phyloP scores from a whole-genome alignment of 2,113 vertebrate species.

The Poeciliopsis prolifica region DNA sequence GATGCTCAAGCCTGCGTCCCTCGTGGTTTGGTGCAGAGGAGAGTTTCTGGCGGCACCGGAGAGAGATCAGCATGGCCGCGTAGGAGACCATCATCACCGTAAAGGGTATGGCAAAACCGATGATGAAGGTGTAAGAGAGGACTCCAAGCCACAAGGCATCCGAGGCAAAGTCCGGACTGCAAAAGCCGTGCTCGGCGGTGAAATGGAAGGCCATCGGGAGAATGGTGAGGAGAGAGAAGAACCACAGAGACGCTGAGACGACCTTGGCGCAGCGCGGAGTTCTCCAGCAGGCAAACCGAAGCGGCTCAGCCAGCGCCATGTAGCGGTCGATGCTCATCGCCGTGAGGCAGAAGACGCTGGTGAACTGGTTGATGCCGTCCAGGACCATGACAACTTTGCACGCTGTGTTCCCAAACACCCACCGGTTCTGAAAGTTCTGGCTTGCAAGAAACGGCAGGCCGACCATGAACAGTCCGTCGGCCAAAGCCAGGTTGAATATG shows the following conservation, averaged over 20 bases:
- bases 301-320: constrained; percentile 73
- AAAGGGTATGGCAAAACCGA: constrained; percentile 79
- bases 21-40: constrained; percentile 14
- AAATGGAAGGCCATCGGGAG: constrained; percentile 81
- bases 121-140: constrained; percentile 77
- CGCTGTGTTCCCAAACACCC: constrained; percentile 74
- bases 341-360: constrained; percentile 81
- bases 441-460: constrained; percentile 79
- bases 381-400: constrained; percentile 81
- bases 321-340: constrained; percentile 82
- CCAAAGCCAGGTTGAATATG: constrained; percentile 82
- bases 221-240: constrained; percentile 77
- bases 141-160: constrained; percentile 72
- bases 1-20: constrained; percentile 62
- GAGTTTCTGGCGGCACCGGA: constrained; percentile 48
- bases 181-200: constrained; percentile 56
- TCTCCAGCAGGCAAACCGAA: constrained; percentile 73
- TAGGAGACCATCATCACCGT: constrained; percentile 74
- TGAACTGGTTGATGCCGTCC: constrained; percentile 84
- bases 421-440: constrained; percentile 76
- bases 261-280: constrained; percentile 69
- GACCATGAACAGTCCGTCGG: constrained; percentile 82
- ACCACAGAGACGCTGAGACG: constrained; percentile 73
- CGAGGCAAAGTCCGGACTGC: constrained; percentile 54
- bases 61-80: constrained; percentile 59